These are phyloP conservation scores for Eidolon helvum DNA, from an alignment of 2,113 vertebrate species.

Conservation along the genomic window DNA sequence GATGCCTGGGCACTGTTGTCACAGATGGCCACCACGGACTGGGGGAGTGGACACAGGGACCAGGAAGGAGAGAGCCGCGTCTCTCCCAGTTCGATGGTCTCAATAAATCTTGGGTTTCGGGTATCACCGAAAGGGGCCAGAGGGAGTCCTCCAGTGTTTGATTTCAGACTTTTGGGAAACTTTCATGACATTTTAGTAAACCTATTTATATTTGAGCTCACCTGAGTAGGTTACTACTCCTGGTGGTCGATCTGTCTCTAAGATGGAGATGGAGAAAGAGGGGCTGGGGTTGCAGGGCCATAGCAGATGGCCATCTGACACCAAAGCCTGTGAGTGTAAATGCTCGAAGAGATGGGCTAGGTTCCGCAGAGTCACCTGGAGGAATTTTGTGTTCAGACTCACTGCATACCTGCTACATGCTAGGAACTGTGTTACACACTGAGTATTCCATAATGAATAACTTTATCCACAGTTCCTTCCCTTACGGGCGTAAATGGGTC, in stretches of 20 bases:
- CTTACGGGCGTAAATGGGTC: not conserved
- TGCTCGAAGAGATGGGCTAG: not conserved
- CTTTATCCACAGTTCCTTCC: not conserved
- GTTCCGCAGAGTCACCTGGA: not conserved
- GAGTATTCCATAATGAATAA: not conserved
- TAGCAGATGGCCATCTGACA: not conserved
- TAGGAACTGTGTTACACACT: not conserved
- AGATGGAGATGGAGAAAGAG: not conserved
- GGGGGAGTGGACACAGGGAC: not conserved
- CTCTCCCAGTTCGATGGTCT: not conserved
- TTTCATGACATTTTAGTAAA: not conserved
- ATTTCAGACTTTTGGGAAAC: not conserved
- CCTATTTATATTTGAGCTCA: not conserved
- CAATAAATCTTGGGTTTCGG: not conserved
- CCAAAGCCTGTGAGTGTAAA: not conserved
- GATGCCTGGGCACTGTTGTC: not conserved
- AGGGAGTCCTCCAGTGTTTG: not conserved
- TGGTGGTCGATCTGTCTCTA: not conserved
- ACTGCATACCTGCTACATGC: too few relatives aligned
- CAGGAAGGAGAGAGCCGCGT: not conserved
- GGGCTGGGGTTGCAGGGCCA: accelerated
- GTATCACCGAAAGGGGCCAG: not conserved
- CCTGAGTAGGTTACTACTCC: not conserved
- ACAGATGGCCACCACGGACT: not conserved
- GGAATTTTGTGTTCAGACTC: not conserved